These are phyloP conservation scores for Glyphotaelius pellucidus DNA, from an alignment of 2,888 invertebrate species.

Conservation along the genomic window DNA sequence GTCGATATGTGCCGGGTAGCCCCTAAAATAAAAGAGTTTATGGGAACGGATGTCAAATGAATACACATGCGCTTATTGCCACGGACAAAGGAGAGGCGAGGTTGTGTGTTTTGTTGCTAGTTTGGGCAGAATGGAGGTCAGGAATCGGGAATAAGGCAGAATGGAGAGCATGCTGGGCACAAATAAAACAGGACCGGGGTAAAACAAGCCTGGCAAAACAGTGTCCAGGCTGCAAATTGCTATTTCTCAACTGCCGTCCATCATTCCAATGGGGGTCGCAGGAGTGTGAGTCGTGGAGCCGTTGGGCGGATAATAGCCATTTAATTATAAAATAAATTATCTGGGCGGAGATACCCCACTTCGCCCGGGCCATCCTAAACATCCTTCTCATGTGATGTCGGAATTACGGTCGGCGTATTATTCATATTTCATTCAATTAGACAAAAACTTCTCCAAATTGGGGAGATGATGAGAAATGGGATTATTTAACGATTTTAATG, in stretches of 20 bases:
- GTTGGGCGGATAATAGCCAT: slow-evolving; percentile 60
- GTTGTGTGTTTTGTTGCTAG: not conserved
- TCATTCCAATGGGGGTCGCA: slow-evolving; percentile 43
- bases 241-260: slow-evolving; percentile 58
- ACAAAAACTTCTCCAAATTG: slow-evolving; percentile 20
- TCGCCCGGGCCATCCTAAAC: slow-evolving; percentile 24
- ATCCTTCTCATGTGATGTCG: slow-evolving; percentile 20
- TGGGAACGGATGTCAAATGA: not conserved
- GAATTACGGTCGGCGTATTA: not conserved
- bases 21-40: not conserved
- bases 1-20: not conserved
- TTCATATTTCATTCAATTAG: slow-evolving; percentile 27
- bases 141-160: not conserved
- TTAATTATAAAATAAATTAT: slow-evolving; percentile 66
- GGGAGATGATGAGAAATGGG: slow-evolving; percentile 53
- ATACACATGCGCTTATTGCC: not conserved
- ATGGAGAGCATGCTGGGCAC: not conserved
- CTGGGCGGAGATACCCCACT: slow-evolving; percentile 56
- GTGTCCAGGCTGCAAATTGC: slow-evolving; percentile 56
- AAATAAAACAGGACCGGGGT: not conserved
- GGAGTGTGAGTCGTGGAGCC: slow-evolving; percentile 23
- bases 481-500: slow-evolving; percentile 53
- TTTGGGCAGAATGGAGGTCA: not conserved
- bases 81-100: not conserved
- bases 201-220: slow-evolving; percentile 19